Evolutionary conservation across 2,888 invertebrate species (phyloP), one percentile per base, ranked within the genome.

Genomic region (Melangyna quadrimaculata): DNA sequence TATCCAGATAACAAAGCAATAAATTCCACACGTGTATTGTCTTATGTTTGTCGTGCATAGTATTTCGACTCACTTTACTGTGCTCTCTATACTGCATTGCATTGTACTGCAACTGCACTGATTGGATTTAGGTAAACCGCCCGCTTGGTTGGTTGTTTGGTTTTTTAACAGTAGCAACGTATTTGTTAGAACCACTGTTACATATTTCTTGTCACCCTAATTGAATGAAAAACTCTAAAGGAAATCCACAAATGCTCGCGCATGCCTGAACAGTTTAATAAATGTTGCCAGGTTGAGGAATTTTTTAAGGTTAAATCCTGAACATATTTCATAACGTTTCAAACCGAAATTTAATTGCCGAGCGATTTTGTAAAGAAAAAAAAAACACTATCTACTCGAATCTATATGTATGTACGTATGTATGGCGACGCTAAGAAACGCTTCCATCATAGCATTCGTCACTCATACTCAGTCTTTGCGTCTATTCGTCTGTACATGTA

Each of bases 161-260:
- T n/a, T n/a, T n/a, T 35, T 35, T 59, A 61, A 69, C 86, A 77
- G 86, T 73, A 81, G 86, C 79, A 51, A 77, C 59, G 72, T 59
- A 84, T 80, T 84, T 80, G 80, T 77, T 81, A 73, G 81, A 81
- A 77, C 73, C 72, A 22, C 77, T 81, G 77, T 81, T 73, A 78
- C 86, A 86, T 86, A 86, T 86, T 81, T 86, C 86, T 86, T 86
- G 86, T 86, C 86, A 86, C 86, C 81, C 86, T 86, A 86, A 86
- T 86, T 86, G 81, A 86, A 86, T 61, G 70, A 72, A 77, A 86
- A 32, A 78, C 86, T 63, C 32, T 22, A 77, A 75, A 77, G 74
- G 79, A 75, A 48, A 71, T 57, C 72, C 40, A 67, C 65, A 48
- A 57, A 71, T 59, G 73, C 63, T 37, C 45, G 69, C 51, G 70